A percentile compares a stretch with the other conserved stretches of the same genome.
Evolutionary conservation across 2,797 vertebrate genomes (phyloP).

Genomic region (Ataeniobius toweri): DNA sequence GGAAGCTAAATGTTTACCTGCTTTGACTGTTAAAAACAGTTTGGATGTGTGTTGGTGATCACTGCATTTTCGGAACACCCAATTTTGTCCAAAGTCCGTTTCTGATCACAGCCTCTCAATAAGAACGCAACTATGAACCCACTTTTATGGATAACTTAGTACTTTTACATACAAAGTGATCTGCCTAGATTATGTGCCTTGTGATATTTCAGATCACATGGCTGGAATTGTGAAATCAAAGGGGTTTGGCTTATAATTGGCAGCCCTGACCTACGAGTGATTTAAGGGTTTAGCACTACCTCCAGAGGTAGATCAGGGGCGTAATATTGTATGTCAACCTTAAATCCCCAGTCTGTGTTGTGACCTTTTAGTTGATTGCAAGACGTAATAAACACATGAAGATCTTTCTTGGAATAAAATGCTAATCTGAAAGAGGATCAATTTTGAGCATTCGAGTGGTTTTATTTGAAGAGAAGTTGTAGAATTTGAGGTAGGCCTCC

Average conservation of each 20-base stretch:
- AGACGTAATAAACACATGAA: too few relatives aligned
- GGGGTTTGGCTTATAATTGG: neutral
- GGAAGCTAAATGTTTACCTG: neutral
- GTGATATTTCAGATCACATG: neutral
- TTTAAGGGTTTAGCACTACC: too few relatives aligned
- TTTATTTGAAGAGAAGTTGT: too few relatives aligned
- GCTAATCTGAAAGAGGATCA: neutral
- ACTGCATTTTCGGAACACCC: neutral
- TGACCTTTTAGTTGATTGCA: too few relatives aligned
- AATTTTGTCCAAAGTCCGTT: neutral
- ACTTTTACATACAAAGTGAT: neutral
- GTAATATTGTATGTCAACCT: too few relatives aligned
- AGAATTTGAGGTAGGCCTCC: too few relatives aligned
- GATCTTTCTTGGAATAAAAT: neutral
- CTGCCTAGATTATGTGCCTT: neutral
- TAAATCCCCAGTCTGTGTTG: too few relatives aligned
- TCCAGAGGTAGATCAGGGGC: too few relatives aligned
- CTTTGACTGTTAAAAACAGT: neutral
- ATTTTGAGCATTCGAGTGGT: neutral
- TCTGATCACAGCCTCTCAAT: neutral
- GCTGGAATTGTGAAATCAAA: neutral
- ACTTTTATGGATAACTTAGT: neutral
- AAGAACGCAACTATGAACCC: neutral
- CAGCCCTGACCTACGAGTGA: neutral
- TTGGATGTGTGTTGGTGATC: neutral